Base-by-base conservation (phyloP, 1,140 invertebrate species). In the Drosophila malerkotliana region DNA sequence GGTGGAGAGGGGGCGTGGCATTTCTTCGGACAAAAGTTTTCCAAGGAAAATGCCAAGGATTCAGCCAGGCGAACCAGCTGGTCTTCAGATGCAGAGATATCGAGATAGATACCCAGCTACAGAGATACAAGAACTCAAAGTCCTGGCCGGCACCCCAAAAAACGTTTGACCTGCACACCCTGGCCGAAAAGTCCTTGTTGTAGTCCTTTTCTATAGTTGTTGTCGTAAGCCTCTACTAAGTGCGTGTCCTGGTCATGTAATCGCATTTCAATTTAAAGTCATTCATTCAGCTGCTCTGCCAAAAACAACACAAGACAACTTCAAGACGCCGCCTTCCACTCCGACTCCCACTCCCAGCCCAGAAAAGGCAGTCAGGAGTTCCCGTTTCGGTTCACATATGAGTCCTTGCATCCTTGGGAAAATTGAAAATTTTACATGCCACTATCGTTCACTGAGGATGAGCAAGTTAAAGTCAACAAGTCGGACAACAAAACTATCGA, bases 221-320 rank as follows among this genome's bases (percentile, higher is more conserved):
- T 78, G 47, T 62, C 60, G 59, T 87, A 87, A 87, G 83, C 83
- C 72, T 58, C 60, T 58, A 79, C 75, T 83, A 83, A 88, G 81
- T 79, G 79, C 61, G 68, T 87, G 83, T 87, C 77, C 83, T 88
- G 84, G 83, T 88, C 76, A 72, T 88, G 83, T 88, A 88, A 88
- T 88, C 83, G 79, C 79, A 88, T 88, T 88, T 88, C 83, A 88
- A 88, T 88, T 88, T 77, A 73, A 89, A 88, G 79, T 82, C 83
- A 88, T 88, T 79, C 76, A 79, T 80, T 78, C 60, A 79, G 72
- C 71, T 54, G 58, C 48, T 44, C 41, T 60, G 56, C 32, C 72
- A 47, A 67, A 37, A 75, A 57, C 60, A 74, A 74, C 72, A 58
- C 39, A 15, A 56, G 60, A 57, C 12, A 15, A 32, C 66, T 32